Evolutionary conservation across 2,113 vertebrate species (phyloP).

Genomic region (Mesembrinibis cayennensis): DNA sequence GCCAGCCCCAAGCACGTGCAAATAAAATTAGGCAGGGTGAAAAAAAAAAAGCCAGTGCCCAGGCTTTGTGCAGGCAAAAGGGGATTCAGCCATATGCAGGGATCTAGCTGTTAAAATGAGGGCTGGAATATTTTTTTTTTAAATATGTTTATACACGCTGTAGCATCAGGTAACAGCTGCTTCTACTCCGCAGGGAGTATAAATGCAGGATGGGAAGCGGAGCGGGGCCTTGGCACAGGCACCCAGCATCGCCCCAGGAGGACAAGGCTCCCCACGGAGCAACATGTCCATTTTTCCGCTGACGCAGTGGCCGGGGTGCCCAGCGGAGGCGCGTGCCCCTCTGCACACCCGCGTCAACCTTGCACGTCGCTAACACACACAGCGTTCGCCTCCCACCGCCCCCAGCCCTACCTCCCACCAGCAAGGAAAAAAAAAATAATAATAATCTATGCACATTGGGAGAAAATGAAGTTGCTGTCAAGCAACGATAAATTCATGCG

Average conservation of each 20-base stretch:
- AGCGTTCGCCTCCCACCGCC: neutral
- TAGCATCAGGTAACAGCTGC: neutral
- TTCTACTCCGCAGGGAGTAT: neutral
- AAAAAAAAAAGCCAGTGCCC: neutral
- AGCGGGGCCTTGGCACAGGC: neutral
- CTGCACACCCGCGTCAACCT: neutral
- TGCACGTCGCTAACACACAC: neutral
- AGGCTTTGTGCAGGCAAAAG: neutral
- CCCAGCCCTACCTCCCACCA: neutral
- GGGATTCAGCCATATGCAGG: neutral
- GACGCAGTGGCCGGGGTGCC: neutral
- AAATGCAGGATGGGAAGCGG: neutral
- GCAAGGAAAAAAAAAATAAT: neutral
- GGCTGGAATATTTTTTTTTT: neutral
- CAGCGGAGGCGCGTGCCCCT: neutral
- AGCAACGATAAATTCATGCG: neutral
- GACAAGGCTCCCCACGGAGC: neutral
- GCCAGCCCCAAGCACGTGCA: fast-evolving
- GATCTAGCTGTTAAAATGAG: neutral
- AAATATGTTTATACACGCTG: fast-evolving
- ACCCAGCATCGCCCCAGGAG: neutral
- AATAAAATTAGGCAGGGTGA: neutral
- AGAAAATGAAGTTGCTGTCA: conserved; percentile 48
- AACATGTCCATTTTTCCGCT: neutral
- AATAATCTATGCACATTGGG: neutral